Evolutionary conservation across 92 coral and sea anemone species (phyloP), one percentile per base, ranked within the genome.

Genomic region (Galaxea fascicularis): DNA sequence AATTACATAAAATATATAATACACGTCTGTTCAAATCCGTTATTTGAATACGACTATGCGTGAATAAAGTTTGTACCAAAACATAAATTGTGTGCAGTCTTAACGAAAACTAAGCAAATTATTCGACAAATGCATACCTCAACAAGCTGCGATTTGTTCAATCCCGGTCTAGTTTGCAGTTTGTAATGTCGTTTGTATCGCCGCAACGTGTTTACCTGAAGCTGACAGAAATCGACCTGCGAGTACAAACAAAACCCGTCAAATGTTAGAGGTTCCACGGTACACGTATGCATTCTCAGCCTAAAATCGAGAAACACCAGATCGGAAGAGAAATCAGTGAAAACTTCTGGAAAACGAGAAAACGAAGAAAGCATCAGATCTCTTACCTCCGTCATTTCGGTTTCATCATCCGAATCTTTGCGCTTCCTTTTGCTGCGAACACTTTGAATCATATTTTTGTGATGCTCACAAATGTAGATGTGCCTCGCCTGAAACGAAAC

Each of bases 391-490:
- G 92, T 84, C 26, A 86, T 74, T 70, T 97, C 99, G 68, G 85
- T 89, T 74, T 97, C 98, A 76, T 94, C 98, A 65, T 96, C 99
- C 18, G 99, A 97, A 66, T 97, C 98, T 82, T 97, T 97, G 26
- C 99, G 93, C 83, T 95, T 97, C 63, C 99, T 92, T 82, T 97
- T 97, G 88, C 97, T 97, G 80, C 99, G 92, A 53, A 93, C 99
- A 62, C 98, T 97, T 73, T 97, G 99, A 70, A 97, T 97, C 99
- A 97, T 93, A 78, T 91, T 95, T 82, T 97, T 97, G 93, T 97
- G 99, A 77, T 93, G 91, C 60, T 95, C 96, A 77, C 99, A 97
- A 73, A 97, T 97, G 77, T 97, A 97, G 63, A 93, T 94, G 84
- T 97, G 99, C 56, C 99, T 89, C 17, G 99, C 96, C 99, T 96